Evolutionary conservation across 1,140 invertebrate species (phyloP).

Genomic region (Lucilia sericata): DNA sequence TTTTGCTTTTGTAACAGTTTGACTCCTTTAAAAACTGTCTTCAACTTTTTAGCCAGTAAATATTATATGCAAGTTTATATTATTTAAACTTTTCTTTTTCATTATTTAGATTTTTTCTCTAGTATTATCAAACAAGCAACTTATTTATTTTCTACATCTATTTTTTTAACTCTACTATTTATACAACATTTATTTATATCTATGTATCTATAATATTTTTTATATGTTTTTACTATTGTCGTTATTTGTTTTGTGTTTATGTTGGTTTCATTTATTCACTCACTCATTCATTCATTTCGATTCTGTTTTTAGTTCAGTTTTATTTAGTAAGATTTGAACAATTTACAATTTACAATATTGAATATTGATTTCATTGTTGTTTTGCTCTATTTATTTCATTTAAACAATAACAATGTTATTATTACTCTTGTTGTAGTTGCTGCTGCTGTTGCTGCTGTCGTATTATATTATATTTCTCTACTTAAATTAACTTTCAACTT

Average conservation of each 20-base stretch:
- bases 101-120: too few relatives aligned
- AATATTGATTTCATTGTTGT: constrained; percentile 12
- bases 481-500: constrained; percentile 27
- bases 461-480: background rate
- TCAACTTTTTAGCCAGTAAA: too few relatives aligned
- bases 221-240: too few relatives aligned
- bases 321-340: background rate
- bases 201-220: too few relatives aligned
- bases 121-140: too few relatives aligned
- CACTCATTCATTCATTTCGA: background rate
- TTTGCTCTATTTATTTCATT: constrained; percentile 26
- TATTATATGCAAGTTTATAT: too few relatives aligned
- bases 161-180: too few relatives aligned
- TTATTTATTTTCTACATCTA: too few relatives aligned
- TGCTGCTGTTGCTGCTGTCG: background rate
- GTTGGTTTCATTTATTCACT: background rate
- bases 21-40: too few relatives aligned
- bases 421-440: background rate
- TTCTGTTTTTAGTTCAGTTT: background rate
- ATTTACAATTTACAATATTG: constrained; percentile 8
- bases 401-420: background rate
- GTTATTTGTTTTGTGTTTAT: background rate
- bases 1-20: too few relatives aligned
- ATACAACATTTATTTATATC: too few relatives aligned
- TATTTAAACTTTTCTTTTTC: too few relatives aligned